Base-by-base conservation (phyloP, 1,140 invertebrate species). In the Drosophila serrata region DNA sequence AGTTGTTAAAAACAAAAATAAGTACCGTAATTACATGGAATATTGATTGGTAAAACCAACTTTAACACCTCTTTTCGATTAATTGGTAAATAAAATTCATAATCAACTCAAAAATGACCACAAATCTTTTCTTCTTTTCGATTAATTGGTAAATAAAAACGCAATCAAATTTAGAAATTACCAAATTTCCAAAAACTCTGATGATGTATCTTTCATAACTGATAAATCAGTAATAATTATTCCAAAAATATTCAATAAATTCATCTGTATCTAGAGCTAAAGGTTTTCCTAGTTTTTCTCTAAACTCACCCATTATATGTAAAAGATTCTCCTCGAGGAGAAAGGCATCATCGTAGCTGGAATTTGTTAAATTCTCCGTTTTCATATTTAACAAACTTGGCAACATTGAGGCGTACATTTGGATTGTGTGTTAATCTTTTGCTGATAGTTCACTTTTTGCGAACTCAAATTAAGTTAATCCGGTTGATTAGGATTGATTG, bases 311-410 rank as follows among this genome's bases (percentile, higher is more conserved):
- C 78, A 92, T 92, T 60, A 92, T 92, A 22, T 91, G 90, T 19
- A 92, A 33, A n/a, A 92, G 68, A 58, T 92, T 92, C 33, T 92
- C 91, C 73, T 92, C 91, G 29, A 92, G 65, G 0, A 90, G 73
- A 12, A 90, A 91, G 37, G 78, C 79, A 73, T 92, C 91, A 43
- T 92, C 91, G 55, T 91, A 92, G 46, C 87, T 75, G 45, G 77
- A 88, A 72, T 82, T 86, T 29, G 87, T 82, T 63, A 92, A 57
- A 64, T 81, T 88, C 74, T 92, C 91, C 45, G 87, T 92, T 86
- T 92, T 92, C 91, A 92, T 92, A 73, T 82, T 92, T 12, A 92
- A 63, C 68, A 92, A 91, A 81, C 80, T 90, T 51, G 85, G 85
- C 67, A 90, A 39, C 78, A 90, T 90, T 90, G 86, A 90, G 70